Evolutionary conservation across 2,113 vertebrate genomes (phyloP).

Genomic region (Burhinus bistriatus): DNA sequence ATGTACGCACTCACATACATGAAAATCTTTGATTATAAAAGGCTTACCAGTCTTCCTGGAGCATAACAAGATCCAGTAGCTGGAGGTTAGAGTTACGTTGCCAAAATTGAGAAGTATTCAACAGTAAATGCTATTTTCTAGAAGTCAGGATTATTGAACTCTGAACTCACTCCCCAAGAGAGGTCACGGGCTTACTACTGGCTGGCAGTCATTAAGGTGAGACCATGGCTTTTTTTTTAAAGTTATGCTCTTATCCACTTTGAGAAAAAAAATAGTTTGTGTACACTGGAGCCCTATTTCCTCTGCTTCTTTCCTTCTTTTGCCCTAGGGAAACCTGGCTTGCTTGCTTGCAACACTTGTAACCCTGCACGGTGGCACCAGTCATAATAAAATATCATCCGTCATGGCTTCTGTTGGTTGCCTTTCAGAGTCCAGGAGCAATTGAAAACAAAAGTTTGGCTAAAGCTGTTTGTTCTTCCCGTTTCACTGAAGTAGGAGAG

Average conservation of each 20-base stretch:
- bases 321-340: rapidly evolving
- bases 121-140: not conserved
- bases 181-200: not conserved
- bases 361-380: not conserved
- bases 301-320: not conserved
- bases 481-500: not conserved
- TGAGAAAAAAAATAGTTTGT: not conserved
- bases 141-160: not conserved
- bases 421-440: not conserved
- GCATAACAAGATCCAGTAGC: not conserved
- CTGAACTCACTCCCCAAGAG: not conserved
- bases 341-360: not conserved
- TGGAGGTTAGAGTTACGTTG: not conserved
- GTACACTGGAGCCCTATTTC: not conserved
- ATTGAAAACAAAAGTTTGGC: not conserved
- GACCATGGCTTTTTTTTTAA: not conserved
- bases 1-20: not conserved
- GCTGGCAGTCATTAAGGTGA: not conserved
- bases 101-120: not conserved
- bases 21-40: not conserved
- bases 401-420: not conserved
- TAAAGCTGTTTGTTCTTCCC: not conserved
- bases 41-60: not conserved
- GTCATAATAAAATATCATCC: not conserved
- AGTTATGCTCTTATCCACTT: not conserved